Conservation (phyloP, 2,888 invertebrate genomes). For the Epinotia demarniana region DNA sequence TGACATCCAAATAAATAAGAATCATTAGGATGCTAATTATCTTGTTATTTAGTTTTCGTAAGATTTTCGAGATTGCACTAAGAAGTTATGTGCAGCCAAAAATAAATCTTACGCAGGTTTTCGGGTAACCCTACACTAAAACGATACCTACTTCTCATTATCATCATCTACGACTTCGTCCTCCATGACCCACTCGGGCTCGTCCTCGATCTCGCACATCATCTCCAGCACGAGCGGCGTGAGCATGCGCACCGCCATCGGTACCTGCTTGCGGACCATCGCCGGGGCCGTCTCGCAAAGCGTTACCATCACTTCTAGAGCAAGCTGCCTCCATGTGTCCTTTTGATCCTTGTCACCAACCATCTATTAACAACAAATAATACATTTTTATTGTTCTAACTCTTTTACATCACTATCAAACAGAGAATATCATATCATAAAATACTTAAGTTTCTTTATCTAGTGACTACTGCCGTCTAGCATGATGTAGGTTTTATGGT, state of each 20-base stretch:
- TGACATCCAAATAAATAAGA: slow-evolving; percentile 73
- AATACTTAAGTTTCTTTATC: too few species aligned
- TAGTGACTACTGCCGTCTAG: too few species aligned
- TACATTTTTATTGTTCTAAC: neutral
- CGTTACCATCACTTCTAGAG: slow-evolving; percentile 94
- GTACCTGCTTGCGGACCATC: slow-evolving; percentile 97
- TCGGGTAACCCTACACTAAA: neutral
- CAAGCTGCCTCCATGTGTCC: slow-evolving; percentile 94
- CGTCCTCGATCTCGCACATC: slow-evolving; percentile 98
- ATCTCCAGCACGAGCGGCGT: slow-evolving; percentile 95
- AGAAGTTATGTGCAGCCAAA: slow-evolving; percentile 54
- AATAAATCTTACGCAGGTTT: slow-evolving; percentile 61
- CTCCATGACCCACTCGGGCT: slow-evolving; percentile 93
- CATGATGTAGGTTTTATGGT: too few species aligned
- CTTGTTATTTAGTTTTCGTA: slow-evolving; percentile 74
- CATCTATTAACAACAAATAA: slow-evolving; percentile 71
- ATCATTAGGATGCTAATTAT: slow-evolving; percentile 76
- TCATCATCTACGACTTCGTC: slow-evolving; percentile 97
- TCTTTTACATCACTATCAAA: neutral
- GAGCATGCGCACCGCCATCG: slow-evolving; percentile 91
- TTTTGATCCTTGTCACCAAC: slow-evolving; percentile 88
- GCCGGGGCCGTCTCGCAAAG: slow-evolving; percentile 97
- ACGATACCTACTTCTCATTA: slow-evolving; percentile 87
- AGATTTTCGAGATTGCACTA: slow-evolving; percentile 59
- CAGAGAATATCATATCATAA: too few species aligned